Conservation (phyloP, 2,888 invertebrate species). For the Trichogramma dendrolimi region DNA sequence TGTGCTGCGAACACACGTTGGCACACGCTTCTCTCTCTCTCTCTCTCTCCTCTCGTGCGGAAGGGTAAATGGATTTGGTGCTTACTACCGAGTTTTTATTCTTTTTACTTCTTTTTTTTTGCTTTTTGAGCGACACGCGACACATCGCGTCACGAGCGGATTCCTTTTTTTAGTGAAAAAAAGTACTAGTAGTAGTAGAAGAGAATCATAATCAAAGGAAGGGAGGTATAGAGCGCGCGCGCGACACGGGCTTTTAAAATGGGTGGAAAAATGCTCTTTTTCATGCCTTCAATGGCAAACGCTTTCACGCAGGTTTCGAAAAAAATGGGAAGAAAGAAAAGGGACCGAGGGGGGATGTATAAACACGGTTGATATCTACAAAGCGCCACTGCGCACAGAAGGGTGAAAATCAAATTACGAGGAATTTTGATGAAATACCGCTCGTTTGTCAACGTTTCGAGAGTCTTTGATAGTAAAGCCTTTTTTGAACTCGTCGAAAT, state of each 20-base stretch:
- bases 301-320: not conserved
- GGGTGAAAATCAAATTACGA: slow-evolving; percentile 12
- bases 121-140: not conserved
- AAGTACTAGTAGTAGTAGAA: too few species aligned
- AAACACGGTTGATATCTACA: slow-evolving; percentile 11
- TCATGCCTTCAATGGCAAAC: not conserved
- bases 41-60: slow-evolving; percentile 22
- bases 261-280: not conserved
- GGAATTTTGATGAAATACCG: not conserved
- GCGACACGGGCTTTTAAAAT: slow-evolving; percentile 9
- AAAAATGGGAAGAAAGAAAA: too few species aligned
- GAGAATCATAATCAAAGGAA: too few species aligned
- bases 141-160: slow-evolving; percentile 4
- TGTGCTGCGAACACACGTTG: slow-evolving; percentile 39
- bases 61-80: slow-evolving; percentile 27
- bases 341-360: slow-evolving; percentile 2
- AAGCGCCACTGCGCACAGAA: not conserved
- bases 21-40: not conserved
- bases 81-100: slow-evolving; percentile 10
- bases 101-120: slow-evolving; percentile 2
- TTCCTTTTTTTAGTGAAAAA: not conserved
- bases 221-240: too few species aligned
- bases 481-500: slow-evolving; percentile 4
- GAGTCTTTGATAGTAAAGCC: slow-evolving; percentile 8
- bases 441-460: slow-evolving; percentile 8